Evolutionary conservation across 1,140 invertebrate genomes (phyloP), one percentile per base, ranked within the genome.

Genomic region (Wiebesia pumilae): DNA sequence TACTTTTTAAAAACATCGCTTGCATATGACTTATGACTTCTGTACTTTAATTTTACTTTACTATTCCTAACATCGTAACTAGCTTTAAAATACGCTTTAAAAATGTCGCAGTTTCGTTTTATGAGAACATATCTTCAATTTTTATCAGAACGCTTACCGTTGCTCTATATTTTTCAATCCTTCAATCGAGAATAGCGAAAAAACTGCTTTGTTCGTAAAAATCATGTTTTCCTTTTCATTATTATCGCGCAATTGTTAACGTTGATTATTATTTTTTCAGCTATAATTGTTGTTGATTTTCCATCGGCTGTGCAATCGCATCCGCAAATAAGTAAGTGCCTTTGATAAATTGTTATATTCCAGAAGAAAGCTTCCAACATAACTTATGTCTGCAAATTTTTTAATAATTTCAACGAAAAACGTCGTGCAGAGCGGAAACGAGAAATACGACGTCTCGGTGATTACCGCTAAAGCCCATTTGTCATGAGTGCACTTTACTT

Each of bases 111-210:
- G 71, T 43, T 43, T 75, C 27, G 10, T 24, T 75, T 75, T 75
- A 75, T n/a, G 71, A 75, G 38, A n/a, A n/a, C 40, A 10, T 75
- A 75, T 75, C 38, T 75, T 75, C 24, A 75, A 75, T 75, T 75
- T 75, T 75, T 43, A 75, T 75, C 71, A 75, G 27, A 27, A 12
- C 71, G 2, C 69, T 71, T 38, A 19, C 10, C 3, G 69, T 6
- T 24, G 1, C 14, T 38, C 69, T 38, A 21, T 71, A 38, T 21
- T 38, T 38, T 38, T 38, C 69, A 71, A 21, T 71, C 69, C 12
- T 71, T 33, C 2, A 38, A 38, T 0, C 14, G 3, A n/a, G 62
- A n/a, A 69, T 19, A 38, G 19, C 33, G 1, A 19, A 62, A 27
- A 62, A 62, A 62, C 12, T 43, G 43, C 3, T 75, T 43, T 40